These are phyloP conservation scores for Darevskia nairensis DNA, from an alignment of 2,797 vertebrate genomes.

Conservation along the genomic window DNA sequence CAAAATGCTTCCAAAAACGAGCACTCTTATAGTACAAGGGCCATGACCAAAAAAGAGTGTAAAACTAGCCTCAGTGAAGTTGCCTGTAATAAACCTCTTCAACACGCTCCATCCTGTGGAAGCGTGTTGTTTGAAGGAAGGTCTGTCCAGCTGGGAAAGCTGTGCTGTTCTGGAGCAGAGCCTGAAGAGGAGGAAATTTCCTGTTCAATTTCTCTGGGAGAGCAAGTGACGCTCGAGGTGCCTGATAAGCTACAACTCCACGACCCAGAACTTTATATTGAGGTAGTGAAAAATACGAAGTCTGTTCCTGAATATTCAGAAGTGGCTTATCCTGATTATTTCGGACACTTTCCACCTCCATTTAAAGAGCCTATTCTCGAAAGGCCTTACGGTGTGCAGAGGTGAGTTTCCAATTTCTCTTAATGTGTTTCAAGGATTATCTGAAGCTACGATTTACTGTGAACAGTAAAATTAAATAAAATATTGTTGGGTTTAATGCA, in stretches of 20 bases:
- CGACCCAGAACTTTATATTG: slow-evolving; percentile 93
- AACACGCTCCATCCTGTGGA: slow-evolving; percentile 75
- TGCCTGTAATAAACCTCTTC: slow-evolving; percentile 67
- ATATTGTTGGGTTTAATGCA: neutral
- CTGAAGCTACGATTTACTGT: neutral
- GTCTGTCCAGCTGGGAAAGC: slow-evolving; percentile 80
- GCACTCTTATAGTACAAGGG: slow-evolving; percentile 40
- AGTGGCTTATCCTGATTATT: slow-evolving; percentile 98
- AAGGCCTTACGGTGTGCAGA: slow-evolving; percentile 95
- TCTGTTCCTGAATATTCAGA: slow-evolving; percentile 94
- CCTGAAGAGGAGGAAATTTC: slow-evolving; percentile 86
- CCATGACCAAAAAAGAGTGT: slow-evolving; percentile 67
- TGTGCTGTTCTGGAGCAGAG: slow-evolving; percentile 86
- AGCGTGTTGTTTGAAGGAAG: slow-evolving; percentile 78
- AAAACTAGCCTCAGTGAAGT: slow-evolving; percentile 68
- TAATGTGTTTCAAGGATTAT: neutral
- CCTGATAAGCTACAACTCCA: slow-evolving; percentile 89
- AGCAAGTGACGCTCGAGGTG: slow-evolving; percentile 82
- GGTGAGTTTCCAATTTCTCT: slow-evolving; percentile 81
- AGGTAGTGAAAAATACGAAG: slow-evolving; percentile 90
- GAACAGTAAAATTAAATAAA: neutral
- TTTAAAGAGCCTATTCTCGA: slow-evolving; percentile 92
- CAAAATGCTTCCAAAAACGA: slow-evolving; percentile 74
- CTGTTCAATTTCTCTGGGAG: slow-evolving; percentile 77
- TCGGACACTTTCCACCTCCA: slow-evolving; percentile 91